phyloP scores from a whole-genome alignment of 2,113 vertebrate species.

The Gambusia holbrooki region DNA sequence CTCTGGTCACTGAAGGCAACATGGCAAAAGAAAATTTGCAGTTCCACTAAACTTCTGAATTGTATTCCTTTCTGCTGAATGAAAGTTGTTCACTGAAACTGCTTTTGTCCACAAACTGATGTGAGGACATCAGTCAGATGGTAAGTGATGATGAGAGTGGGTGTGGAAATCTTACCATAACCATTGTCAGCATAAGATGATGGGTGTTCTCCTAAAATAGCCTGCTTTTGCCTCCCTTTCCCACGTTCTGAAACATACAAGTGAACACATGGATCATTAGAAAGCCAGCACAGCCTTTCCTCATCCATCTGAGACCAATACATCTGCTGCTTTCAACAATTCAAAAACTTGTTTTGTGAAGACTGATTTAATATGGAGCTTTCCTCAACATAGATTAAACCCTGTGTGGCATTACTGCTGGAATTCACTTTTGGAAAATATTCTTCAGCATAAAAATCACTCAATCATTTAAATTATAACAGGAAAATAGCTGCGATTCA shows the following conservation, averaged over 20 bases:
- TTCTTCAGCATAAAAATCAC: too few relatives aligned
- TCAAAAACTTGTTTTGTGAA: not conserved
- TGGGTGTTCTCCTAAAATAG: slow-evolving; percentile 96
- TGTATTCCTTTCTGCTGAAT: not conserved
- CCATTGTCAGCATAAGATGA: slow-evolving; percentile 84
- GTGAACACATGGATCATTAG: not conserved
- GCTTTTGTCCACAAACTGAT: too few relatives aligned
- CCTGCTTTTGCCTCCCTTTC: slow-evolving; percentile 93
- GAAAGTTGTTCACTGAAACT: not conserved
- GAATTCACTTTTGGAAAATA: too few relatives aligned
- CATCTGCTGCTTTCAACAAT: slow-evolving; percentile 6
- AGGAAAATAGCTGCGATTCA: too few relatives aligned
- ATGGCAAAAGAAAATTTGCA: too few relatives aligned
- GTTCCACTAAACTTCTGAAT: not conserved
- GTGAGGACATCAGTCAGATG: not conserved
- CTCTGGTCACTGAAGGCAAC: too few relatives aligned
- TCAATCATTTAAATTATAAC: too few relatives aligned
- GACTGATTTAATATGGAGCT: too few relatives aligned
- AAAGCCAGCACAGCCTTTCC: not conserved
- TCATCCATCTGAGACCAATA: not conserved
- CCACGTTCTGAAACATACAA: slow-evolving; percentile 87
- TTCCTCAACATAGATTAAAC: too few relatives aligned
- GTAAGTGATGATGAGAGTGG: not conserved
- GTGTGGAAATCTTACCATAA: slow-evolving; percentile 86
- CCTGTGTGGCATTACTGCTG: too few relatives aligned